Percentiles rank a stretch among this genome's conserved stretches.
Conservation (phyloP, 1,140 invertebrate species). For the Drosophila jambulina region DNA sequence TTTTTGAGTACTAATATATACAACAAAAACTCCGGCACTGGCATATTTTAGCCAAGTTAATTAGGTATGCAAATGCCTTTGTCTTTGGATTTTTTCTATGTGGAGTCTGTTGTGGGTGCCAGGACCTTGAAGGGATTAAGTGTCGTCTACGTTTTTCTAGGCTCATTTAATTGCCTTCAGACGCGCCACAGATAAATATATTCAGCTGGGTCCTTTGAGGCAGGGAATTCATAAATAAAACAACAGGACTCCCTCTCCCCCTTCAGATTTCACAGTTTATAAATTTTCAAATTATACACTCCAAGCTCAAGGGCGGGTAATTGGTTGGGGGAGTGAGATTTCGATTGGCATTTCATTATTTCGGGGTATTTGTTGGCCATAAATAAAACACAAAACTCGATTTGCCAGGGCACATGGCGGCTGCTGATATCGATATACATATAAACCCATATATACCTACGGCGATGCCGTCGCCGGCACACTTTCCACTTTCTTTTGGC, state of each 20-base stretch:
- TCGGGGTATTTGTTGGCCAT: conserved; percentile 30
- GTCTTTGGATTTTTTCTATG: conserved; percentile 12
- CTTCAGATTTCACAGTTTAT: conserved; percentile 74
- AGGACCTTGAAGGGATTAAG: conserved; percentile 63
- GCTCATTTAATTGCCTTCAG: conserved; percentile 75
- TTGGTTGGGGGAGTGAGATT: conserved; percentile 36
- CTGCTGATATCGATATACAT: conserved; percentile 48
- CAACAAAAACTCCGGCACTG: background rate
- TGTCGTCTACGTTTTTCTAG: conserved; percentile 62
- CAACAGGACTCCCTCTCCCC: background rate
- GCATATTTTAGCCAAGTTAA: conserved; percentile 69
- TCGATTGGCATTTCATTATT: conserved; percentile 82
- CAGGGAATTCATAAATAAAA: conserved; percentile 53
- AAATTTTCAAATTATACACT: conserved; percentile 72
- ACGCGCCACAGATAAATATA: conserved; percentile 54
- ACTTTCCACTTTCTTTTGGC: conserved; percentile 42
- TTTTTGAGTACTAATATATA: background rate
- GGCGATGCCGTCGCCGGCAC: conserved; percentile 36
- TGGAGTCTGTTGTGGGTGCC: background rate
- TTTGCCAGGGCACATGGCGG: conserved; percentile 29
- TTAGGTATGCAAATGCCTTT: conserved; percentile 79
- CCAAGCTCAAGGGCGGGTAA: conserved; percentile 20
- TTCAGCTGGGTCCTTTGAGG: conserved; percentile 6
- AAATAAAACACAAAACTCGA: conserved; percentile 70
- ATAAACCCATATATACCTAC: conserved; percentile 2